A percentile compares a stretch with the other conserved stretches of the same genome.
phyloP scores from a whole-genome alignment of 2,797 vertebrate species.

The Cichlasoma orientale region DNA sequence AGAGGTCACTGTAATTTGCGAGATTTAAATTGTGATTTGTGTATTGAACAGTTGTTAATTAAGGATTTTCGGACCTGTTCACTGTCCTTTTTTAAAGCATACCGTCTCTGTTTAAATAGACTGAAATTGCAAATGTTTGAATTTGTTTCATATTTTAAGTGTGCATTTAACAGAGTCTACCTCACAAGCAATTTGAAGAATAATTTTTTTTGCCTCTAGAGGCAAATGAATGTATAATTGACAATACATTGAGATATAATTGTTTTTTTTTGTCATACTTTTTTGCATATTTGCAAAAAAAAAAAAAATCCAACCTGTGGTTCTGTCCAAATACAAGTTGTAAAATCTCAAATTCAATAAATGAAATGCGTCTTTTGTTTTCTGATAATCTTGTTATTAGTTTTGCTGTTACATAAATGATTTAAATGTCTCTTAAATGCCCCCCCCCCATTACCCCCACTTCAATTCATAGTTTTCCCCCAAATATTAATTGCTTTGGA shows the following conservation, averaged over 20 bases:
- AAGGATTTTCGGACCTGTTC: background rate
- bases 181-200: conserved; percentile 46
- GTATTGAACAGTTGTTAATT: conserved; percentile 6
- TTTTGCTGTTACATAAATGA: background rate
- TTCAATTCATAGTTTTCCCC: background rate
- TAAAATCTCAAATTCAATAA: conserved; percentile 54
- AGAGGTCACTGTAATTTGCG: background rate
- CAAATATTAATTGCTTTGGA: background rate
- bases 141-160: conserved; percentile 34
- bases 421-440: background rate
- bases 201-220: conserved; percentile 22
- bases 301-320: background rate
- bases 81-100: conserved; percentile 14
- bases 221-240: conserved; percentile 49
- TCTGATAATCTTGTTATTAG: background rate
- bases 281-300: background rate
- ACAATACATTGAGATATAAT: background rate
- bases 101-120: conserved; percentile 19
- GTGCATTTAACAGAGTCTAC: conserved; percentile 67
- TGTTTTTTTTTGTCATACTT: conserved; percentile 1
- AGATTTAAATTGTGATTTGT: conserved; percentile 17
- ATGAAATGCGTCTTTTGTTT: conserved; percentile 38
- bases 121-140: conserved; percentile 26
- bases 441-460: background rate
- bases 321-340: conserved; percentile 29